A percentile compares a stretch with the other conserved stretches of the same genome.
These are phyloP conservation scores for Xestia sexstrigata DNA, from an alignment of 2,888 invertebrate genomes.

Conservation along the genomic window DNA sequence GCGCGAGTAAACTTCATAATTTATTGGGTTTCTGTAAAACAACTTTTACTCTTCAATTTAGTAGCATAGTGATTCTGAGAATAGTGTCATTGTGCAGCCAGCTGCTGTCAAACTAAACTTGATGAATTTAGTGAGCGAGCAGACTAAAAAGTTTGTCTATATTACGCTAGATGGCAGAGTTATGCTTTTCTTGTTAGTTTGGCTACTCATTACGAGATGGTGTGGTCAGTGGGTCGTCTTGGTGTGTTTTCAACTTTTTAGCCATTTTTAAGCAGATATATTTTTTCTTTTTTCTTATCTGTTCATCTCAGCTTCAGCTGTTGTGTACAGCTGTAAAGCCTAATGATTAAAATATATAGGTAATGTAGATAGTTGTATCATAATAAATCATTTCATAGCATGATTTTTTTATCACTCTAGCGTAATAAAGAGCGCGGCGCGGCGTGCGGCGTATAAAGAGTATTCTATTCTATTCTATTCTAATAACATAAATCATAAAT, in stretches of 20 bases:
- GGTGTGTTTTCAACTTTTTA: neutral
- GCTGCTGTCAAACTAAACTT: slow-evolving; percentile 47
- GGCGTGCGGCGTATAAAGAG: too few species aligned
- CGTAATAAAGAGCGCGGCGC: too few species aligned
- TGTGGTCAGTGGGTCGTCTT: too few species aligned
- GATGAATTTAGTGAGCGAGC: neutral
- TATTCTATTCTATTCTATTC: too few species aligned
- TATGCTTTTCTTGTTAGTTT: neutral
- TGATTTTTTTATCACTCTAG: too few species aligned
- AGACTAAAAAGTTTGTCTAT: slow-evolving; percentile 54
- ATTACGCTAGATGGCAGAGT: slow-evolving; percentile 68
- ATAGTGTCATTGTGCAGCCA: neutral
- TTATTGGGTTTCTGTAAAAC: neutral
- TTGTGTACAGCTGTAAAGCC: neutral
- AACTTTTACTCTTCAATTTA: slow-evolving; percentile 46
- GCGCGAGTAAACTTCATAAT: slow-evolving; percentile 3
- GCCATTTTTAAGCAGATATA: too few species aligned
- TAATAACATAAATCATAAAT: too few species aligned
- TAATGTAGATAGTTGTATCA: neutral
- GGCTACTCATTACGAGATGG: slow-evolving; percentile 53
- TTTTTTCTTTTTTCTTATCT: too few species aligned
- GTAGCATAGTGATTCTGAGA: slow-evolving; percentile 28
- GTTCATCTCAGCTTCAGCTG: neutral
- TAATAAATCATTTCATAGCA: too few species aligned
- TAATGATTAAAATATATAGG: neutral